phyloP scores from a whole-genome alignment of 2,113 vertebrate species.

The Hystrix brachyura region DNA sequence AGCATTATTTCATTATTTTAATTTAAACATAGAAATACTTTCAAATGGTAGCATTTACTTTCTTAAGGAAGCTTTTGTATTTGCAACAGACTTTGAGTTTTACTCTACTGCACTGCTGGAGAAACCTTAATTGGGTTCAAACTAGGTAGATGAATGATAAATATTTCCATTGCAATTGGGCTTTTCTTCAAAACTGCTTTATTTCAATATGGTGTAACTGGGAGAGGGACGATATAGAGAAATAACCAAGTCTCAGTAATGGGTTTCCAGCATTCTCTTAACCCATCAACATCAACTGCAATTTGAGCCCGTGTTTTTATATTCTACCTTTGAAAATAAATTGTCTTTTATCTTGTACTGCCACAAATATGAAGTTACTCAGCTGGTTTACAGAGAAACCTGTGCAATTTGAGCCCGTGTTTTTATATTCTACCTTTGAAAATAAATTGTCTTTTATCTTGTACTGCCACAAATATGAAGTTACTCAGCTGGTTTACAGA shows the following conservation, averaged over 20 bases:
- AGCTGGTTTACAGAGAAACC: slow-evolving; percentile 34
- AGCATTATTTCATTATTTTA: slow-evolving; percentile 30
- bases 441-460: slow-evolving; percentile 49
- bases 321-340: slow-evolving; percentile 50
- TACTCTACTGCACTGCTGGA: slow-evolving; percentile 25
- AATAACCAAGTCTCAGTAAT: slow-evolving; percentile 55
- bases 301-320: slow-evolving; percentile 45
- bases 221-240: not conserved
- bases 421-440: slow-evolving; percentile 61
- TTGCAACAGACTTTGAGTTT: slow-evolving; percentile 30
- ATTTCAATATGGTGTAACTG: slow-evolving; percentile 29
- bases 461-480: slow-evolving; percentile 33
- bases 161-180: slow-evolving; percentile 3
- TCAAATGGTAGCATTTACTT: slow-evolving; percentile 25
- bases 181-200: slow-evolving; percentile 29
- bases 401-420: not conserved
- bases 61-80: slow-evolving; percentile 37
- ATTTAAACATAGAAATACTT: slow-evolving; percentile 42
- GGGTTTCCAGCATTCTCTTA: slow-evolving; percentile 48
- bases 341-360: slow-evolving; percentile 30
- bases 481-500: slow-evolving; percentile 41
- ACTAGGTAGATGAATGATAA: slow-evolving; percentile 42
- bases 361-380: slow-evolving; percentile 57
- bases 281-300: slow-evolving; percentile 64
- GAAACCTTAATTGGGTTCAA: slow-evolving; percentile 34